Evolutionary conservation across 2,797 vertebrate species (phyloP), one percentile per base, ranked within the genome.

Genomic region (Phataginus tricuspis): DNA sequence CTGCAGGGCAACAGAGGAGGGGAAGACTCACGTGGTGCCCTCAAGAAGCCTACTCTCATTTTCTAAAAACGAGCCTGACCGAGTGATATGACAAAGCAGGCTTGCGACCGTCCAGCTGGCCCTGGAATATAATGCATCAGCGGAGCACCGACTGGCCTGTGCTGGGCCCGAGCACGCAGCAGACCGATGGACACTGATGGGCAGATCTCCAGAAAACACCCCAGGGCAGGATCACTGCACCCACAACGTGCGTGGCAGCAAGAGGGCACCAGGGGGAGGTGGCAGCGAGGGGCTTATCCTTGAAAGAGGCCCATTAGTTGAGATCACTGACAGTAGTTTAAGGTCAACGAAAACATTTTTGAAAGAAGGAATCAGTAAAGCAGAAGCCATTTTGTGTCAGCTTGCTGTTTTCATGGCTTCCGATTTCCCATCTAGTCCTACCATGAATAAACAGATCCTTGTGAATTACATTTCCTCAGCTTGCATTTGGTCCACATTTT

Each of bases 191-290:
- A 69, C 68, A 34, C 25, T 0, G 0, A 51, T 0, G 6, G 29
- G 16, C 7, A 3, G 11, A 29, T 16, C 45, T 84, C 63, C 13
- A 39, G 84, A 71, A 72, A 55, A n/a, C 19, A 14, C 39, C 63
- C 0, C 0, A 0, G n/a, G 45, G 10, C 0, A 1, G 3, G 19
- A 45, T n/a, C 14, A 0, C 66, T 2, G 14, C 25, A 25, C 55
- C 19, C 4, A 2, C 1, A 0, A 13, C 0, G 0, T 19, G n/a
- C 9, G 2, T 3, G 61, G 9, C 7, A 23, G 49, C 29, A 80
- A 82, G 78, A 68, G 11, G 29, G 42, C 15, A 5, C 1, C 1
- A 34, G 1, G 1, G 27, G 0, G 15, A 19, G 14, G 55, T 2
- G 23, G 86, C 7, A 1, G 51, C 0, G 5, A 13, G 23, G 45